phyloP scores from a whole-genome alignment of 1,140 invertebrate genomes.

The Drosophila santomea region DNA sequence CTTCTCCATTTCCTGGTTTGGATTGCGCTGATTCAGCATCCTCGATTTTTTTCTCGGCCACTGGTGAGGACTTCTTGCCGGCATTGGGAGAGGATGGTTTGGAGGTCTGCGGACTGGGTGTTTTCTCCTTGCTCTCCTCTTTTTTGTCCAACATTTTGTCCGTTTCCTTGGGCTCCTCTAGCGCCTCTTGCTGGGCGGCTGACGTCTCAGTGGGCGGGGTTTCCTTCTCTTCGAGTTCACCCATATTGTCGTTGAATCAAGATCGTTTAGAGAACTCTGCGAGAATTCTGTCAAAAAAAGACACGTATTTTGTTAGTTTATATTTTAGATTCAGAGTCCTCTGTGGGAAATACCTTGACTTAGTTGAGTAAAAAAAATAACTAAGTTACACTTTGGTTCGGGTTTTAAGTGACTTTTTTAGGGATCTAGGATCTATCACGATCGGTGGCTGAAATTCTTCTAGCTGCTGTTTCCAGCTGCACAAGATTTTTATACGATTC shows the following conservation, averaged over 20 bases:
- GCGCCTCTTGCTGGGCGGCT: slow-evolving; percentile 59
- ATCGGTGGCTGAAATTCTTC: slow-evolving; percentile 63
- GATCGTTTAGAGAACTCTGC: slow-evolving; percentile 62
- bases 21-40: slow-evolving; percentile 1
- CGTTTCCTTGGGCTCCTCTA: slow-evolving; percentile 83
- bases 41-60: slow-evolving; percentile 3
- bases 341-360: slow-evolving; percentile 46
- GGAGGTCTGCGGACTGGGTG: slow-evolving; percentile 61
- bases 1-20: slow-evolving; percentile 59
- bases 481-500: slow-evolving; percentile 45
- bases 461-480: slow-evolving; percentile 43
- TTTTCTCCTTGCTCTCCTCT: slow-evolving; percentile 61
- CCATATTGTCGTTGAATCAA: slow-evolving; percentile 56
- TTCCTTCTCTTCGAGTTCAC: slow-evolving; percentile 84
- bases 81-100: slow-evolving; percentile 67
- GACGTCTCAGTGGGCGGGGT: slow-evolving; percentile 75
- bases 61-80: slow-evolving; percentile 49
- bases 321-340: neutral
- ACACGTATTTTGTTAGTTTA: slow-evolving; percentile 6
- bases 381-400: slow-evolving; percentile 65
- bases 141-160: slow-evolving; percentile 83
- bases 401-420: slow-evolving; percentile 15
- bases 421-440: slow-evolving; percentile 79
- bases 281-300: slow-evolving; percentile 53
- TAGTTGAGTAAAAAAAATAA: slow-evolving; percentile 44